phyloP scores from a whole-genome alignment of 2,888 invertebrate species.

The Oscheius onirici region DNA sequence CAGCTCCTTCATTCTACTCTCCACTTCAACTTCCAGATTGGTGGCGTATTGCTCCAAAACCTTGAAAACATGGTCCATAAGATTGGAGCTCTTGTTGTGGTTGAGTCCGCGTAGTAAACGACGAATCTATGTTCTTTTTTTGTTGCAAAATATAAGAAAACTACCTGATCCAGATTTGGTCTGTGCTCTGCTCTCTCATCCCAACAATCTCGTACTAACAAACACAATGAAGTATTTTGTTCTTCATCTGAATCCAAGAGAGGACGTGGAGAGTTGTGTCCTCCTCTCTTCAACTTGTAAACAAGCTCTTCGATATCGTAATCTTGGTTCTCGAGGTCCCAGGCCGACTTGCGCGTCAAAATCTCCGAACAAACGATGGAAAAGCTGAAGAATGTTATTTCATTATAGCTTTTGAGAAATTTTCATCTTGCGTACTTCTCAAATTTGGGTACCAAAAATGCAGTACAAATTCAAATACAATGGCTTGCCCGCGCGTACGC shows the following conservation, averaged over 20 bases:
- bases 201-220: conserved; percentile 53
- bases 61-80: conserved; percentile 65
- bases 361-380: conserved; percentile 53
- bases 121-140: conserved; percentile 12
- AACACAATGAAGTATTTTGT: conserved; percentile 35
- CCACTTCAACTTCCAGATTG: conserved; percentile 54
- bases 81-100: conserved; percentile 50
- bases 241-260: conserved; percentile 36
- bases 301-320: conserved; percentile 51
- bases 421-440: too few species aligned
- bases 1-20: conserved; percentile 59
- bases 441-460: too few species aligned
- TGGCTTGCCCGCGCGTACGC: too few species aligned
- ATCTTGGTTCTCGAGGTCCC: conserved; percentile 45
- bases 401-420: not conserved
- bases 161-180: conserved; percentile 46
- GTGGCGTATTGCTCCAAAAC: conserved; percentile 60
- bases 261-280: conserved; percentile 34
- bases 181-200: conserved; percentile 46
- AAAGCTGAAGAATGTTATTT: conserved; percentile 31
- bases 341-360: conserved; percentile 29
- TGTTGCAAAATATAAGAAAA: too few species aligned
- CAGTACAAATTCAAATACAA: too few species aligned
- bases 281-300: conserved; percentile 48
- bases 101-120: conserved; percentile 25